Percentiles rank a stretch among this genome's conserved stretches.
phyloP scores from a whole-genome alignment of 2,113 vertebrate genomes.

The Mormyrus iriodes region DNA sequence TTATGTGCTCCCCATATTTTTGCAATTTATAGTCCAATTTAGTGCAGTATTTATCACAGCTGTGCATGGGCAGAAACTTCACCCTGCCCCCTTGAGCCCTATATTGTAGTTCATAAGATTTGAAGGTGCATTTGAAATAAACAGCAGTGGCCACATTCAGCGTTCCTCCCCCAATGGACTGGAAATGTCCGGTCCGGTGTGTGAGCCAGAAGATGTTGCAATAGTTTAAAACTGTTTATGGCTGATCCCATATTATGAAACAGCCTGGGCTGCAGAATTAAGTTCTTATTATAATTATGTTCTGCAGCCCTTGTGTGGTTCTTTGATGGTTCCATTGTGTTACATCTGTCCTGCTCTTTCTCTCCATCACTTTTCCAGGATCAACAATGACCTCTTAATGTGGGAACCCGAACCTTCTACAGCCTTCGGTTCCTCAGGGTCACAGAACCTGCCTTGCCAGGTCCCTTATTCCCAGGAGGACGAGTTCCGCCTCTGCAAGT shows the following conservation, averaged over 20 bases:
- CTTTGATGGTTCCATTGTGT: background rate
- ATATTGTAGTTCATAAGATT: background rate
- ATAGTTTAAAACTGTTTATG: background rate
- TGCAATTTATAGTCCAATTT: too few relatives aligned
- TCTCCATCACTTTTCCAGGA: slow-evolving; percentile 50
- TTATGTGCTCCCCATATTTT: too few relatives aligned
- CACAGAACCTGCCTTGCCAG: slow-evolving; percentile 37
- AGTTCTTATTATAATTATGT: background rate
- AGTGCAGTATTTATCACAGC: background rate
- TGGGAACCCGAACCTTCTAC: slow-evolving; percentile 64
- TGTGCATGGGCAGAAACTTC: background rate
- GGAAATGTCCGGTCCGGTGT: background rate
- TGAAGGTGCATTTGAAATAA: background rate
- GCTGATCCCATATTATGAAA: background rate
- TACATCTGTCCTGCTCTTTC: background rate
- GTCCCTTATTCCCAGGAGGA: slow-evolving; percentile 43
- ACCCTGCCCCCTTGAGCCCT: background rate
- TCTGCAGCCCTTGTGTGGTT: background rate
- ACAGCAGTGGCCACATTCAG: background rate
- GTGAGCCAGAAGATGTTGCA: background rate
- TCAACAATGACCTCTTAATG: slow-evolving; percentile 87
- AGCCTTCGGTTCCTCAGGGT: slow-evolving; percentile 31
- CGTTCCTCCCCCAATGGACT: background rate
- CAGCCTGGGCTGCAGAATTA: background rate
- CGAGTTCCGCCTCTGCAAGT: slow-evolving; percentile 84